Percentiles rank a stretch among this genome's conserved stretches.
Evolutionary conservation across 1,140 invertebrate species (phyloP).

Genomic region (Marisa cornuarietis): DNA sequence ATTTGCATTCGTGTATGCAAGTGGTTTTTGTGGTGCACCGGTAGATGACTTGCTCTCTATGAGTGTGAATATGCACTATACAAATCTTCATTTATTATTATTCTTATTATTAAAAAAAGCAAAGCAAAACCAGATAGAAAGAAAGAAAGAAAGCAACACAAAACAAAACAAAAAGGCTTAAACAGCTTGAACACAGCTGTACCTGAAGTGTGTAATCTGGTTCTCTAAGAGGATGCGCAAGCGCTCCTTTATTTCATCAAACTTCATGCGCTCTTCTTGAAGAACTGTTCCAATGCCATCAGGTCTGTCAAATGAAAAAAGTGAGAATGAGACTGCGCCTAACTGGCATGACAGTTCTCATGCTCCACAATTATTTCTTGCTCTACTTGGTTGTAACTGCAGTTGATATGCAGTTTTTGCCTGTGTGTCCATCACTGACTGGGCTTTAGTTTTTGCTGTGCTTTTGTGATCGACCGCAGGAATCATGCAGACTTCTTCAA

Average conservation of each 20-base stretch:
- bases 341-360: background rate
- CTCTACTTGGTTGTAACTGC: background rate
- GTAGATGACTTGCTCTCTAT: too few relatives aligned
- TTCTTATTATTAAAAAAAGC: background rate
- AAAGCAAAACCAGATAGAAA: background rate
- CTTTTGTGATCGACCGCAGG: too few relatives aligned
- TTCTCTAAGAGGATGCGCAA: slow-evolving; percentile 92
- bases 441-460: background rate
- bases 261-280: slow-evolving; percentile 97
- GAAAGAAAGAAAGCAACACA: background rate
- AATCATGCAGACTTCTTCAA: background rate
- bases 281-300: slow-evolving; percentile 98
- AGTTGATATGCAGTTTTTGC: background rate
- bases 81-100: too few relatives aligned
- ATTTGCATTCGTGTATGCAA: too few relatives aligned
- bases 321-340: background rate
- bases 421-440: background rate
- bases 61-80: too few relatives aligned
- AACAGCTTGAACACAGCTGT: slow-evolving; percentile 32
- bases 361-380: background rate
- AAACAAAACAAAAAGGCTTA: background rate
- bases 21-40: too few relatives aligned
- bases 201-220: slow-evolving; percentile 99
- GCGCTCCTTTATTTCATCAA: slow-evolving; percentile 96
- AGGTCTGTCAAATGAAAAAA: slow-evolving; percentile 74